Percentiles rank a stretch among this genome's conserved stretches.
Conservation (phyloP, 2,888 invertebrate genomes). For the Pristionchus arcanus region DNA sequence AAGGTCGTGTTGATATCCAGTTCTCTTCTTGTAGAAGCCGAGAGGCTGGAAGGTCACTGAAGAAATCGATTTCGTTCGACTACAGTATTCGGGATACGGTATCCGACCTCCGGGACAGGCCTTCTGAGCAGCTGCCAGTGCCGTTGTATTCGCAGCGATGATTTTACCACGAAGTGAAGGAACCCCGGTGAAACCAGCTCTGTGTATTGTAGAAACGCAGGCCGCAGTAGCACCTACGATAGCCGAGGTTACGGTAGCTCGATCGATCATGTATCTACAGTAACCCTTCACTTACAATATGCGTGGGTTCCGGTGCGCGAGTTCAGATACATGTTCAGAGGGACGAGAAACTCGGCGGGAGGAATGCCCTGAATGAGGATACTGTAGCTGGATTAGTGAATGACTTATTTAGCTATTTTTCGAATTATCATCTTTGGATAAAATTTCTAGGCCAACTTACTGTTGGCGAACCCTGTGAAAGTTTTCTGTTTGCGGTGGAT, state of each 20-base stretch:
- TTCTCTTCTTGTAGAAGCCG: not conserved
- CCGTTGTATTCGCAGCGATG: not conserved
- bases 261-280: not conserved
- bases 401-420: too few species aligned
- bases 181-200: not conserved
- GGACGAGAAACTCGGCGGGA: not conserved
- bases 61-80: not conserved
- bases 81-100: not conserved
- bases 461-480: too few species aligned
- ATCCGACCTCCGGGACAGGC: slow-evolving; percentile 13
- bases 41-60: not conserved
- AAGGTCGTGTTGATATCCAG: not conserved
- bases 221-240: not conserved
- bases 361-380: not conserved
- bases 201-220: not conserved
- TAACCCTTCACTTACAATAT: not conserved
- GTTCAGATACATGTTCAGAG: not conserved
- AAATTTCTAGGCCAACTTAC: too few species aligned
- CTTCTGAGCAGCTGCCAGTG: not conserved
- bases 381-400: not conserved
- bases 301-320: not conserved
- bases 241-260: not conserved
- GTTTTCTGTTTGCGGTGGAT: too few species aligned
- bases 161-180: not conserved
- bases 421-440: too few species aligned